Percentiles rank a stretch among this genome's conserved stretches.
Conservation (phyloP, 1,140 invertebrate species). For the Diachasmimorpha longicaudata region DNA sequence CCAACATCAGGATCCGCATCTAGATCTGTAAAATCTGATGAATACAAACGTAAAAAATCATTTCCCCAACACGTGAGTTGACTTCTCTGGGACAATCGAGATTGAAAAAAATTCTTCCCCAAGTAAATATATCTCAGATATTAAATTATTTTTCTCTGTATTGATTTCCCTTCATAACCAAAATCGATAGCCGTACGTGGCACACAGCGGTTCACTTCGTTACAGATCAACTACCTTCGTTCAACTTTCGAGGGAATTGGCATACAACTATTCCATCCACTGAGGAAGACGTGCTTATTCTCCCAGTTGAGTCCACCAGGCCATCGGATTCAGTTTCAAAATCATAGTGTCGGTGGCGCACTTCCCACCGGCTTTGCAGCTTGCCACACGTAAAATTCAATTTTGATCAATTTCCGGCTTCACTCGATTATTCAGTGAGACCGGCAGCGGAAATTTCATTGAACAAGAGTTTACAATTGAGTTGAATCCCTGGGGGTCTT, state of each 20-base stretch:
- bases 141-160: not conserved
- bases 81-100: no score
- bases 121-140: no score
- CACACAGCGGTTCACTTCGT: slow-evolving; percentile 55
- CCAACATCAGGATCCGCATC: no score
- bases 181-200: slow-evolving; percentile 58
- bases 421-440: no score
- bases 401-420: not conserved
- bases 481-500: no score
- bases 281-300: not conserved
- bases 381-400: not conserved
- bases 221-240: slow-evolving; percentile 39
- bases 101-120: no score
- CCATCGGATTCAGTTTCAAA: not conserved
- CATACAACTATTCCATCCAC: not conserved
- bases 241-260: slow-evolving; percentile 26
- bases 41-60: no score
- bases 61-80: no score
- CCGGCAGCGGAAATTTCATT: no score
- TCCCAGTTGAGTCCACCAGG: not conserved
- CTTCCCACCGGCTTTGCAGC: not conserved
- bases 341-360: not conserved
- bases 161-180: slow-evolving; percentile 39
- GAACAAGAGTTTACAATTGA: no score
- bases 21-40: no score